phyloP scores from a whole-genome alignment of 2,113 vertebrate genomes.

The Hemibagrus wyckioides region DNA sequence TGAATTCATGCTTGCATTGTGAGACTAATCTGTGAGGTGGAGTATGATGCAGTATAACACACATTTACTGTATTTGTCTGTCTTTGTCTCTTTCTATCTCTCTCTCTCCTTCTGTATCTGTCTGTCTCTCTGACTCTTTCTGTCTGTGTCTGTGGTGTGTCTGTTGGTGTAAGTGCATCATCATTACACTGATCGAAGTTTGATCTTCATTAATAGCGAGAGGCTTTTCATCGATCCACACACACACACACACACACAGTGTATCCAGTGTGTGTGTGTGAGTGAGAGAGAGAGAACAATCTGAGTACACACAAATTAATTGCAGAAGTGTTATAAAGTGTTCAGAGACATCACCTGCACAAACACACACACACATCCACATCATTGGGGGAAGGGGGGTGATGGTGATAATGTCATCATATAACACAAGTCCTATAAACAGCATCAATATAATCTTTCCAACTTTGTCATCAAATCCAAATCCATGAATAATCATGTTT shows the following conservation, averaged over 20 bases:
- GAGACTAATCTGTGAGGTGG: background rate
- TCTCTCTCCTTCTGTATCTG: background rate
- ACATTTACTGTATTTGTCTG: background rate
- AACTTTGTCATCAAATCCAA: too few species aligned
- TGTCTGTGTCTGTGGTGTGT: background rate
- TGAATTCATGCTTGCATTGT: background rate
- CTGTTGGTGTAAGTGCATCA: background rate
- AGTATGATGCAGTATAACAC: background rate
- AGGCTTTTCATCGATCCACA: background rate
- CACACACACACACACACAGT: background rate
- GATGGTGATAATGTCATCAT: background rate
- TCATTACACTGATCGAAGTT: background rate
- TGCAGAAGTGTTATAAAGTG: constrained; percentile 70
- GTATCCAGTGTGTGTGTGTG: too few species aligned
- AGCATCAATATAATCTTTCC: too few species aligned
- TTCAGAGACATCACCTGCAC: constrained; percentile 54
- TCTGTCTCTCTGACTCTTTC: background rate
- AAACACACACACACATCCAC: constrained; percentile 4
- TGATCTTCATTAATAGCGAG: background rate
- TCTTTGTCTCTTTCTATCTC: background rate
- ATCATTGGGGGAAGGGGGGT: background rate
- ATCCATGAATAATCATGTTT: too few species aligned
- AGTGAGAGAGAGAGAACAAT: constrained; percentile 34
- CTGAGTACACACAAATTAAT: constrained; percentile 61
- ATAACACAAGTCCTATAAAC: too few species aligned